These are phyloP conservation scores for Epinotia brunnichana DNA, from an alignment of 2,888 invertebrate species.

Conservation along the genomic window DNA sequence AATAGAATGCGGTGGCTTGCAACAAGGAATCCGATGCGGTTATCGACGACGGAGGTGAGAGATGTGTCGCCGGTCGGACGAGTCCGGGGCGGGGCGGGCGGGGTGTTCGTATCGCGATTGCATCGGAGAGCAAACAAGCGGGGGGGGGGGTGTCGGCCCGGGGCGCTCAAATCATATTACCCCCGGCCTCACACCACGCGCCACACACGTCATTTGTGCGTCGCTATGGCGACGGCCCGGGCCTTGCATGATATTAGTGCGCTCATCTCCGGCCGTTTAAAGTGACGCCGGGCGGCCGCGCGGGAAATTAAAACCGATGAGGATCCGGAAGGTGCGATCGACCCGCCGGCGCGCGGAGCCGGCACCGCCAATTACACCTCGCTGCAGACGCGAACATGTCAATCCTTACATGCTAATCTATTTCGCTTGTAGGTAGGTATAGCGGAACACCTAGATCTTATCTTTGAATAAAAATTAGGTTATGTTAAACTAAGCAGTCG, in stretches of 20 bases:
- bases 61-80: constrained; percentile 69
- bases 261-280: constrained; percentile 83
- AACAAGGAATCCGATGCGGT: constrained; percentile 83
- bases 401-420: constrained; percentile 10
- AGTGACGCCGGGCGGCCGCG: constrained; percentile 70
- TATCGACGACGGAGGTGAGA: constrained; percentile 81
- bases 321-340: constrained; percentile 77
- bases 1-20: constrained; percentile 80
- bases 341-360: constrained; percentile 42
- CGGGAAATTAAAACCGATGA: constrained; percentile 82
- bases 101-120: constrained; percentile 80
- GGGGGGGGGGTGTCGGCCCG: constrained; percentile 76
- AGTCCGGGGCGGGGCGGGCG: constrained; percentile 56
- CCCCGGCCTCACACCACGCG: constrained; percentile 77
- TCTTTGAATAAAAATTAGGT: background rate
- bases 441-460: constrained; percentile 5
- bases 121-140: constrained; percentile 84
- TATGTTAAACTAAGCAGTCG: background rate
- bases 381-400: constrained; percentile 26
- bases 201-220: constrained; percentile 87
- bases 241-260: constrained; percentile 83
- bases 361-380: constrained; percentile 13
- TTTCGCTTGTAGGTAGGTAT: background rate
- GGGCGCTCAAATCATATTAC: constrained; percentile 83
- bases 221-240: constrained; percentile 87